These are phyloP conservation scores for Phyllotreta cruciferae DNA, from an alignment of 2,888 invertebrate species.

Conservation along the genomic window DNA sequence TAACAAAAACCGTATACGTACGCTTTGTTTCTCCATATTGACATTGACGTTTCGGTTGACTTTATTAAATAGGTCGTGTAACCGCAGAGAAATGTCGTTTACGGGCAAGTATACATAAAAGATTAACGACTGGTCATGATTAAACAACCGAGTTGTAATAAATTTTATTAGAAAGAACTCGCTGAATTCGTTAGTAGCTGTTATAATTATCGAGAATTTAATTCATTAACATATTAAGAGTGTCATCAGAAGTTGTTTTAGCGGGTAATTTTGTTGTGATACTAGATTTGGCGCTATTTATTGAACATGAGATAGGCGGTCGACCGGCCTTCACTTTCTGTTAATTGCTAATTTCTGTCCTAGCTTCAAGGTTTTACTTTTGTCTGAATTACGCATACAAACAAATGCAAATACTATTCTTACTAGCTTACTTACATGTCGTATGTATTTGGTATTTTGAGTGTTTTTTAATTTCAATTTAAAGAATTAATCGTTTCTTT, in stretches of 20 bases:
- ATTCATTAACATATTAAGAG: conserved; percentile 11
- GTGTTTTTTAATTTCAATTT: too few relatives aligned
- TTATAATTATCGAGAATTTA: conserved; percentile 6
- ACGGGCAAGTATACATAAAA: conserved; percentile 10
- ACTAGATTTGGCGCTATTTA: too few relatives aligned
- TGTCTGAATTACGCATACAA: too few relatives aligned
- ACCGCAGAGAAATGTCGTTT: conserved; percentile 3
- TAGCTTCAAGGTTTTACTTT: too few relatives aligned
- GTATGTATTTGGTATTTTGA: too few relatives aligned
- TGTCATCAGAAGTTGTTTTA: conserved; percentile 1
- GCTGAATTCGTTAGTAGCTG: background rate
- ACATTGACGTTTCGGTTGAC: conserved; percentile 7
- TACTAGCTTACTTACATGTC: too few relatives aligned
- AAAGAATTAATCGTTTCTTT: background rate
- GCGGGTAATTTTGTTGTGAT: background rate
- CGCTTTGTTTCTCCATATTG: background rate
- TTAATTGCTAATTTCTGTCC: too few relatives aligned
- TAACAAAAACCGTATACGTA: too few relatives aligned
- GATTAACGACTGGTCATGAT: conserved; percentile 17
- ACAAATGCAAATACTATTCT: too few relatives aligned
- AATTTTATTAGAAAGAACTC: conserved; percentile 6
- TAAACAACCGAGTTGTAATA: conserved; percentile 9
- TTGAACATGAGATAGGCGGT: too few relatives aligned
- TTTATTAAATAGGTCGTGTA: conserved; percentile 8
- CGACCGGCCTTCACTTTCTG: too few relatives aligned